Evolutionary conservation across 2,113 vertebrate species (phyloP), one percentile per base, ranked within the genome.

Genomic region (Clinocottus analis): DNA sequence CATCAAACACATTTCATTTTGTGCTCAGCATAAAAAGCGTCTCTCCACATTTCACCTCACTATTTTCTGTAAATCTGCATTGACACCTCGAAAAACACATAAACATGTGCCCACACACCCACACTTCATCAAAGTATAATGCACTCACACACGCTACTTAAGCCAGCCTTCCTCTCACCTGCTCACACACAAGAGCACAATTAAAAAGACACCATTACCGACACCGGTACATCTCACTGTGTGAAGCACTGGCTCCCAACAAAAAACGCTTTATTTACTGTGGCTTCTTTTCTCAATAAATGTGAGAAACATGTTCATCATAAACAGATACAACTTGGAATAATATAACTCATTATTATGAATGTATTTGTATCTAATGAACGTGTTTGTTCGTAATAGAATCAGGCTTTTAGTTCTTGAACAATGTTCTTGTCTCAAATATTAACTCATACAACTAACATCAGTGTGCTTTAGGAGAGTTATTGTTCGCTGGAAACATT

Each of bases 1-100:
- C 83, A 89, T 74, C 80, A 68, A 76, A 82, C 79, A 83, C 77
- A 87, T 90, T 88, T 90, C 29, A 82, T 88, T 89, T 85, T 78
- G 68, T 49, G 17, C 71, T 29, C 66, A 67, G 72, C 68, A 72
- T 84, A 87, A 77, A 87, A 85, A 82, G 59, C 62, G 45, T 67
- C 78, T 80, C 80, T 80, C 70, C 58, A 79, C 76, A 55, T 43
- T 75, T 85, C 88, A 79, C 60, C 80, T 76, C 73, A 45, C 58
- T 69, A 55, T 79, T 85, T 85, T 82, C 78, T 82, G 60, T 88
- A 89, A 91, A 90, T 88, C 75, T 86, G 81, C 85, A 86, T 55
- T 78, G 82, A 87, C 80, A 88, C 75, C 55, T 79, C 29, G 21
- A 80, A 89, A 89, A 90, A 76, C 81, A 83, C 85, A 85, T 83